phyloP scores from a whole-genome alignment of 2,888 invertebrate genomes.

The Eurytoma adleriae region DNA sequence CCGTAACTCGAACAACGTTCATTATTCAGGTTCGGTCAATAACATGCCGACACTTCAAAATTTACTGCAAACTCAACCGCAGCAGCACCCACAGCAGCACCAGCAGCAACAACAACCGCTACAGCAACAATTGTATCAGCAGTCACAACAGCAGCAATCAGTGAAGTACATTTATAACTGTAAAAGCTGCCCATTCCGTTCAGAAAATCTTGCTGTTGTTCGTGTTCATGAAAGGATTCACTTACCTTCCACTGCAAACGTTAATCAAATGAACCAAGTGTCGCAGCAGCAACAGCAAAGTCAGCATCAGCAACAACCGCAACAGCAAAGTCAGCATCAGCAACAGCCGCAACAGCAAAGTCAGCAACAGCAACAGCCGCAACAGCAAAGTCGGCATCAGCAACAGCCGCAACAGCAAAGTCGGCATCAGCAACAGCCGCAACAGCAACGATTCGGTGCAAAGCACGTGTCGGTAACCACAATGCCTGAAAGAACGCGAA shows the following conservation, averaged over 20 bases:
- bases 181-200: slow-evolving; percentile 39
- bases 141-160: slow-evolving; percentile 19
- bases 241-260: neutral
- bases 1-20: too few relatives aligned
- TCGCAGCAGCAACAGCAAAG: slow-evolving; percentile 21
- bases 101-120: neutral
- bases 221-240: slow-evolving; percentile 43
- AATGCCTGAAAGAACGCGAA: slow-evolving; percentile 50
- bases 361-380: neutral
- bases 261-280: slow-evolving; percentile 6
- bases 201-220: slow-evolving; percentile 4
- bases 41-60: neutral
- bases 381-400: neutral
- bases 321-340: neutral
- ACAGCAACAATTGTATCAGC: slow-evolving; percentile 13
- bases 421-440: slow-evolving; percentile 10
- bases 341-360: neutral
- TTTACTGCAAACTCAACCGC: neutral
- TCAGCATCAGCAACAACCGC: neutral
- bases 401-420: neutral
- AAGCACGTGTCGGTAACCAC: slow-evolving; percentile 49
- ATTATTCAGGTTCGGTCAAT: too few relatives aligned
- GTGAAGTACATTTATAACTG: slow-evolving; percentile 35
- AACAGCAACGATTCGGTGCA: slow-evolving; percentile 26
- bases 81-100: neutral